phyloP scores from a whole-genome alignment of 53 echinoderm and acorn worm genomes.

The Luidia sarsii region DNA sequence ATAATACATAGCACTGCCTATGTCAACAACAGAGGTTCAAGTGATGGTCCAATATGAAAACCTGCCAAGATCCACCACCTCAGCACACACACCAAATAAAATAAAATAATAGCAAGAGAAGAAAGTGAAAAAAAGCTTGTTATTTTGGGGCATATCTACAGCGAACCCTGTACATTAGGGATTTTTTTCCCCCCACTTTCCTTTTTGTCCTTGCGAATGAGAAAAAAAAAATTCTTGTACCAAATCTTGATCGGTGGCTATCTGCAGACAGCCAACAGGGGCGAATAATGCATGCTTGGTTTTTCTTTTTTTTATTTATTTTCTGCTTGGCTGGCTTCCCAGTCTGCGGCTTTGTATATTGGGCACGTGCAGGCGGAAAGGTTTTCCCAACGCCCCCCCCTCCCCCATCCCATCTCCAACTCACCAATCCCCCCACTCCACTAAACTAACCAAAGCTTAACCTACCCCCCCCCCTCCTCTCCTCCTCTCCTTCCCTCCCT shows the following conservation, averaged over 20 bases:
- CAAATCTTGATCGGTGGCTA: conserved; percentile 36
- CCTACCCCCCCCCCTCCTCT: neutral
- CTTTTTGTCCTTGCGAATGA: conserved; percentile 29
- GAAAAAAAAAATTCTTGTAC: neutral
- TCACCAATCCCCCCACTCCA: no score
- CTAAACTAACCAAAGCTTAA: neutral
- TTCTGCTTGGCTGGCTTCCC: conserved; percentile 8
- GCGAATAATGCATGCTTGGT: conserved; percentile 34
- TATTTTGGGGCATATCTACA: neutral
- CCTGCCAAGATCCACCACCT: no score
- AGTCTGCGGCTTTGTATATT: neutral
- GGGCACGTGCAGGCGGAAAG: no score
- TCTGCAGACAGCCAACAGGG: neutral
- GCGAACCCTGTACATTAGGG: neutral
- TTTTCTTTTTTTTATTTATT: no score
- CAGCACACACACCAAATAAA: no score
- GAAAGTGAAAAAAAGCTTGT: neutral
- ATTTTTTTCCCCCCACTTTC: neutral
- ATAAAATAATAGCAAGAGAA: no score
- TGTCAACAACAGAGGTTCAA: neutral
- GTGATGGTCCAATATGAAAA: neutral
- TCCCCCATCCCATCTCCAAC: neutral
- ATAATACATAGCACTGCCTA: conserved; percentile 19
- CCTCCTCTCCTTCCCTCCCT: no score
- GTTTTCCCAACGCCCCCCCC: neutral